These are phyloP conservation scores for Eulemur mongoz DNA, from an alignment of 2,797 vertebrate species.

Conservation along the genomic window DNA sequence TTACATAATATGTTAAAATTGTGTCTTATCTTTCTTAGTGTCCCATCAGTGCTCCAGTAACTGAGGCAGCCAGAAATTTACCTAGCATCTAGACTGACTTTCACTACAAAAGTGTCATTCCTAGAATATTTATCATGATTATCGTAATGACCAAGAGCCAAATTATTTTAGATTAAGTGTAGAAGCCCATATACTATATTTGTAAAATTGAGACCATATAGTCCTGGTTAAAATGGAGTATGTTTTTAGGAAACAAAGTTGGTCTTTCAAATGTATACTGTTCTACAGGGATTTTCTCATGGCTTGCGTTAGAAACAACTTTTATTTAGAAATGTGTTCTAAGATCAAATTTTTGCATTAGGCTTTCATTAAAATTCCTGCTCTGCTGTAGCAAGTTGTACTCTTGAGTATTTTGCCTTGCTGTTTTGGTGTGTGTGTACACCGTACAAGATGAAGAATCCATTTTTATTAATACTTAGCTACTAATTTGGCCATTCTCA, in stretches of 20 bases:
- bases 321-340: slow-evolving; percentile 22
- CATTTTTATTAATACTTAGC: not conserved
- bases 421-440: not conserved
- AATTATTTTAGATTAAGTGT: slow-evolving; percentile 22
- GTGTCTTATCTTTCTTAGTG: not conserved
- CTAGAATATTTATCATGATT: not conserved
- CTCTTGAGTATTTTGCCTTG: not conserved
- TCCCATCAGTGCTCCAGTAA: not conserved
- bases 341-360: not conserved
- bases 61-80: not conserved
- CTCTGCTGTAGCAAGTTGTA: not conserved
- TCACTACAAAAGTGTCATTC: not conserved
- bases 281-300: not conserved
- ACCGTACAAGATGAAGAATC: not conserved
- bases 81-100: not conserved
- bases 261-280: not conserved
- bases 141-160: not conserved
- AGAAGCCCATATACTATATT: not conserved
- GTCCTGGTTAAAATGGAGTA: not conserved
- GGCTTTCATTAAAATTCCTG: slow-evolving; percentile 15
- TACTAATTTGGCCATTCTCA: not conserved
- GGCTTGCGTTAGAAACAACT: not conserved
- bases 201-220: slow-evolving; percentile 8
- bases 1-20: not conserved
- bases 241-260: not conserved